A percentile compares a stretch with the other conserved stretches of the same genome.
These are phyloP conservation scores for Grantiella picta DNA, from an alignment of 2,113 vertebrate species.

Conservation along the genomic window DNA sequence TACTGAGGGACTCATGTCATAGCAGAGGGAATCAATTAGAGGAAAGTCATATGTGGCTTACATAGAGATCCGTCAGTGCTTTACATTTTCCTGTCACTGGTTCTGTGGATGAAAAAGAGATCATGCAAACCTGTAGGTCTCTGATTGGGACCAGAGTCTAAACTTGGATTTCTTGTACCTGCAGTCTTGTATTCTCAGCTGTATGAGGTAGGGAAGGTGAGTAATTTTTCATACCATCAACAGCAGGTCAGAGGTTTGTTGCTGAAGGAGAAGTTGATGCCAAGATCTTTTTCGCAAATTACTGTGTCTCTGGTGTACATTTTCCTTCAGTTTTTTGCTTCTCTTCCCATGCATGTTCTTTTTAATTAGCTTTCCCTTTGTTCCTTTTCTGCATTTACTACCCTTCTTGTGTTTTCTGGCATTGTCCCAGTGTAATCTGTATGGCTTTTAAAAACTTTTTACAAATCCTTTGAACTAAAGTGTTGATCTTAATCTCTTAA, in stretches of 20 bases:
- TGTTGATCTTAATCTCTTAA: not conserved
- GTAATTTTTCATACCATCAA: not conserved
- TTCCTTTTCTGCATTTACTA: not conserved
- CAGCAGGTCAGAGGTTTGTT: not conserved
- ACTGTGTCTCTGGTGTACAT: not conserved
- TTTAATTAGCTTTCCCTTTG: not conserved
- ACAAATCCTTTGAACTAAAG: not conserved
- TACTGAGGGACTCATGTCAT: accelerated
- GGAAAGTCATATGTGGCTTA: not conserved
- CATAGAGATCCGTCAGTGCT: not conserved
- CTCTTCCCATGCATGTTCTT: not conserved
- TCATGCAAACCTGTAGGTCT: not conserved
- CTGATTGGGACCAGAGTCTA: not conserved
- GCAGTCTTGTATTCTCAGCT: not conserved
- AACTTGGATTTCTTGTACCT: not conserved
- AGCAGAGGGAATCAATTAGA: not conserved
- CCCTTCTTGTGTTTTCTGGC: not conserved
- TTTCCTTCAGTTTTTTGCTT: not conserved
- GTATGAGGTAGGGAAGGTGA: not conserved
- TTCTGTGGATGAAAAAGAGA: not conserved
- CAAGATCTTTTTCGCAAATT: not conserved
- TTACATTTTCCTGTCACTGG: not conserved
- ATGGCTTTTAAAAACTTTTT: not conserved
- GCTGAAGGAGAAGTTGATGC: not conserved
- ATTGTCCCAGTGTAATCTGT: not conserved